phyloP scores from a whole-genome alignment of 2,113 vertebrate genomes.

The Oostethus manadensis region DNA sequence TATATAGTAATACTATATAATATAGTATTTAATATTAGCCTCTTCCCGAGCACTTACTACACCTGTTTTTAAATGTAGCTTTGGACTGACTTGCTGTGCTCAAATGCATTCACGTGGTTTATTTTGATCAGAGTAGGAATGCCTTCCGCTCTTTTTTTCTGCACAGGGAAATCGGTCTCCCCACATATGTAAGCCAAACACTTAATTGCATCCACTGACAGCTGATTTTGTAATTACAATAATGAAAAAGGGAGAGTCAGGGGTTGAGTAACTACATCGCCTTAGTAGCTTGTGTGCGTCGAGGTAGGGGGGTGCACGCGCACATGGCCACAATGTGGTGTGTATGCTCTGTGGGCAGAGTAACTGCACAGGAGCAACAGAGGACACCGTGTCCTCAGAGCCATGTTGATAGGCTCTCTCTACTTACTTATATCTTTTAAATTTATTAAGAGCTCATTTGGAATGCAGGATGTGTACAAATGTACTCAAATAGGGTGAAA shows the following conservation, averaged over 20 bases:
- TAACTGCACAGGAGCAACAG: slow-evolving; percentile 23
- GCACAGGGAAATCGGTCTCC: slow-evolving; percentile 43
- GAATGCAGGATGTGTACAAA: too few species aligned
- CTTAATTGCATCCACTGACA: slow-evolving; percentile 47
- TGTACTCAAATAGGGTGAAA: too few species aligned
- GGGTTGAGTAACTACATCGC: slow-evolving; percentile 15
- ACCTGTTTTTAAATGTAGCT: slow-evolving; percentile 25
- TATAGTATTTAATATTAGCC: slow-evolving; percentile 1
- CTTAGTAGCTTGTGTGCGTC: slow-evolving; percentile 7
- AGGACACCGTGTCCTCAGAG: slow-evolving; percentile 46
- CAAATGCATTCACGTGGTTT: slow-evolving; percentile 31
- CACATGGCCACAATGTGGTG: slow-evolving; percentile 22
- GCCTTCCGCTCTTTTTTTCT: slow-evolving; percentile 43
- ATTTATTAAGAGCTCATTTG: too few species aligned
- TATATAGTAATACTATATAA: too few species aligned
- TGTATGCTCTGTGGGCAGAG: slow-evolving; percentile 25
- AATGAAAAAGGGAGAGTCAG: slow-evolving; percentile 43
- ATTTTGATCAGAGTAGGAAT: slow-evolving; percentile 50
- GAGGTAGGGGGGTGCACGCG: background rate
- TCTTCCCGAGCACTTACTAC: slow-evolving; percentile 31
- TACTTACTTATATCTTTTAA: too few species aligned
- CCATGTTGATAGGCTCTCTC: slow-evolving; percentile 16
- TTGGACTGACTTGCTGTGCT: slow-evolving; percentile 27
- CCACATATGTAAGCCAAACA: slow-evolving; percentile 39
- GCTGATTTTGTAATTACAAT: slow-evolving; percentile 61